Evolutionary conservation across 2,797 vertebrate genomes (phyloP).

Genomic region (Apogon talboti): DNA sequence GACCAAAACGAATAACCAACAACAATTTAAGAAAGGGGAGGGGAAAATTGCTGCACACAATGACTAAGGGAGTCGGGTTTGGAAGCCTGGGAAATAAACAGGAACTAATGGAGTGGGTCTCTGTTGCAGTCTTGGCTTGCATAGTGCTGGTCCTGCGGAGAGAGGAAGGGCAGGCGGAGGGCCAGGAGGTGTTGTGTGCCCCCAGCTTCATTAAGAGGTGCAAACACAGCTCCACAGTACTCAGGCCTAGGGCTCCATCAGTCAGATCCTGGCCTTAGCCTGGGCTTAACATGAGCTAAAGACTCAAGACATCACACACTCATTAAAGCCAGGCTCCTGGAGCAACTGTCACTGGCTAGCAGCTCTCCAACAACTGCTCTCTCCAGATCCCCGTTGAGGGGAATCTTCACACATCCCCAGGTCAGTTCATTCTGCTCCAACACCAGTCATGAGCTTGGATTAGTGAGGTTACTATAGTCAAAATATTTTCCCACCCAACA

Average conservation of each 20-base stretch:
- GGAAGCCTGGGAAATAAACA: constrained; percentile 81
- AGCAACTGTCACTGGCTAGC: constrained; percentile 81
- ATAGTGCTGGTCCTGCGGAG: constrained; percentile 64
- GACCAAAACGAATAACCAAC: constrained; percentile 78
- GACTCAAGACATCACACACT: constrained; percentile 81
- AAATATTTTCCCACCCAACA: constrained; percentile 64
- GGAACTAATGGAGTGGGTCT: constrained; percentile 78
- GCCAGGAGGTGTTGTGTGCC: constrained; percentile 74
- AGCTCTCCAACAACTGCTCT: constrained; percentile 66
- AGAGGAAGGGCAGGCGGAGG: constrained; percentile 75
- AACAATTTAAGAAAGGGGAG: constrained; percentile 66
- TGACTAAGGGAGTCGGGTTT: constrained; percentile 57
- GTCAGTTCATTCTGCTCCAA: constrained; percentile 59
- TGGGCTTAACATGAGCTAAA: constrained; percentile 75
- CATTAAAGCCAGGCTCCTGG: constrained; percentile 83
- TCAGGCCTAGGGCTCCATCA: constrained; percentile 67
- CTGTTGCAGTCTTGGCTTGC: constrained; percentile 75
- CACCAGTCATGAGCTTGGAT: constrained; percentile 68
- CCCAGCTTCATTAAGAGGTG: constrained; percentile 80
- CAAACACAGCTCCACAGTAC: constrained; percentile 77
- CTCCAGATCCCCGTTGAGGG: constrained; percentile 76
- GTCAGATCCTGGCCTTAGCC: constrained; percentile 80
- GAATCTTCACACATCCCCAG: constrained; percentile 74
- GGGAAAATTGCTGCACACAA: constrained; percentile 57
- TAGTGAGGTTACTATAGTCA: constrained; percentile 59